A percentile compares a stretch with the other conserved stretches of the same genome.
Evolutionary conservation across 2,888 invertebrate species (phyloP).

Genomic region (Urechis unicinctus): DNA sequence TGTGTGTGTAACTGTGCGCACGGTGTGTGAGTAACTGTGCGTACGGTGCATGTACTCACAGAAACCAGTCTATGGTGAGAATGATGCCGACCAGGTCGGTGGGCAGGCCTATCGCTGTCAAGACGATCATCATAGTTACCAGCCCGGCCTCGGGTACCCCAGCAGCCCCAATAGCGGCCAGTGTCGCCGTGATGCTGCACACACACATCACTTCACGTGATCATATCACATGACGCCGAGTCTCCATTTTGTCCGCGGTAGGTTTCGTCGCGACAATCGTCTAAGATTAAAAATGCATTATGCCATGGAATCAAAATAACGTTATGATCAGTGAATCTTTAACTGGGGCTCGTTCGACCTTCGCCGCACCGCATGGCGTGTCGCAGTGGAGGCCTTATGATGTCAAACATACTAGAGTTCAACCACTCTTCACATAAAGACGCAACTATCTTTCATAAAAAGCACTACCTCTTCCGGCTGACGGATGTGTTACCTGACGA

Average conservation of each 20-base stretch:
- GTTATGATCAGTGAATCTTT: too few species aligned
- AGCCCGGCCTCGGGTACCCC: conserved; percentile 81
- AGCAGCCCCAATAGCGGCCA: conserved; percentile 81
- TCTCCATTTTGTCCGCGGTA: background rate
- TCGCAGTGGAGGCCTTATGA: too few species aligned
- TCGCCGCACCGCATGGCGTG: too few species aligned
- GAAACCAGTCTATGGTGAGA: conserved; percentile 84
- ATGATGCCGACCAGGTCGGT: conserved; percentile 69
- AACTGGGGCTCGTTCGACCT: too few species aligned
- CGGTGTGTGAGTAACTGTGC: too few species aligned
- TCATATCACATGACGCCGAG: background rate
- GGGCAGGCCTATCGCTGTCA: conserved; percentile 76
- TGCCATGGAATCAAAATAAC: too few species aligned
- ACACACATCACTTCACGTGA: background rate
- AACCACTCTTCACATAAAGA: too few species aligned
- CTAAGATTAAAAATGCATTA: background rate
- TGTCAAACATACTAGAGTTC: too few species aligned
- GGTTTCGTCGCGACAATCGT: too few species aligned
- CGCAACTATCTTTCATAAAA: too few species aligned
- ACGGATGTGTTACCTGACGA: conserved; percentile 71
- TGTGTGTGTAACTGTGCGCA: too few species aligned
- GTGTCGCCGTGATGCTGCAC: conserved; percentile 70
- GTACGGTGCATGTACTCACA: conserved; percentile 71
- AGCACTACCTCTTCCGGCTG: too few species aligned
- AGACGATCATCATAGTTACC: conserved; percentile 71